These are phyloP conservation scores for Gymnarchus niloticus DNA, from an alignment of 2,113 vertebrate species.

Conservation along the genomic window DNA sequence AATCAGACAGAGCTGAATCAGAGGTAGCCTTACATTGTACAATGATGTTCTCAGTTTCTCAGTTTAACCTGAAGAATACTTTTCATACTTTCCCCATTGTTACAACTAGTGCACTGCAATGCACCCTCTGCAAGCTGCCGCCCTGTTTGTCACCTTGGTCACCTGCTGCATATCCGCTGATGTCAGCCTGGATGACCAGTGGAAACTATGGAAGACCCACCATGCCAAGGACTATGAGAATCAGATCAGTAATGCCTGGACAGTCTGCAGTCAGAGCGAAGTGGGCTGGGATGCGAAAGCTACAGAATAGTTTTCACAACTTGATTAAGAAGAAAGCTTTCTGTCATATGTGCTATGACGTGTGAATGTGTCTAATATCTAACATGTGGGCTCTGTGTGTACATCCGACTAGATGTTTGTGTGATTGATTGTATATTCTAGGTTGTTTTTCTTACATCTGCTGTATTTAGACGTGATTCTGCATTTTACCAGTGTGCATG, in stretches of 20 bases:
- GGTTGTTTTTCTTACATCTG: no score
- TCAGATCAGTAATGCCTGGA: slow-evolving; percentile 35
- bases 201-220: slow-evolving; percentile 49
- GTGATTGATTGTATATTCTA: no score
- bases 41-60: neutral
- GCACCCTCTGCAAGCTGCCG: neutral
- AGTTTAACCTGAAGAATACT: neutral
- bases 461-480: neutral
- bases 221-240: slow-evolving; percentile 46
- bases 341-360: no score
- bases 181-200: slow-evolving; percentile 33
- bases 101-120: slow-evolving; percentile 5
- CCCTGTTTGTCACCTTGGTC: slow-evolving; percentile 25
- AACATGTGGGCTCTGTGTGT: no score
- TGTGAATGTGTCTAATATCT: no score
- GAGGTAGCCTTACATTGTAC: neutral
- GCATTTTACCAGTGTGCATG: no score
- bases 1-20: neutral
- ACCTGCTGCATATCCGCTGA: neutral
- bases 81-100: neutral
- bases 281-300: neutral
- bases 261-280: neutral
- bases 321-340: no score
- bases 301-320: no score
- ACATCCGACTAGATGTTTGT: no score